These are phyloP conservation scores for Ictalurus furcatus DNA, from an alignment of 2,113 vertebrate genomes.

Conservation along the genomic window DNA sequence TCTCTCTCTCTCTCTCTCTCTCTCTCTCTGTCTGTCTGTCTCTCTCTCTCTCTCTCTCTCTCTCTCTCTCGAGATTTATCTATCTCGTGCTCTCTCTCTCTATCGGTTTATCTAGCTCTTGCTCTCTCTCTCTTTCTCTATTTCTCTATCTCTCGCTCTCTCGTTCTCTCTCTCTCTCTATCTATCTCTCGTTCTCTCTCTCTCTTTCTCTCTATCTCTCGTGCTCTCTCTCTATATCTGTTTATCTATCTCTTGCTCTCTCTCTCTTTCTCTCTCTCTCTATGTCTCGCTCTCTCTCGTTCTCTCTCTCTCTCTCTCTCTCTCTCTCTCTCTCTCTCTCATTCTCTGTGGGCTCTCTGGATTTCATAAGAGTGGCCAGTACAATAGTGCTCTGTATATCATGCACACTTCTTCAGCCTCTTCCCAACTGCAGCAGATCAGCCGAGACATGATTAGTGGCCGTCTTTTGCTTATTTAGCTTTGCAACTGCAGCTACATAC, in stretches of 20 bases:
- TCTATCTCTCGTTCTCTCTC: not conserved
- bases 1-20: not conserved
- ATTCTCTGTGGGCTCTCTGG: not conserved
- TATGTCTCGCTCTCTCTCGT: not conserved
- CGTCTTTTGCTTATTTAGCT: not conserved
- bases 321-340: not conserved
- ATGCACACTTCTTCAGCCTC: not conserved
- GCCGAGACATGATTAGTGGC: not conserved
- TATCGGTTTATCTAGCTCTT: not conserved
- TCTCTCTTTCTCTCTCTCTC: no score
- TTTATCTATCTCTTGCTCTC: not conserved
- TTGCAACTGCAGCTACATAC: not conserved
- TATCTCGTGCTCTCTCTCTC: not conserved
- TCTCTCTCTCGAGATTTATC: not conserved
- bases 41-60: not conserved
- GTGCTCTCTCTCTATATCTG: not conserved
- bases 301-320: not conserved
- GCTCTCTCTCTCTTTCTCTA: no score
- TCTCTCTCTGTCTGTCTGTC: not conserved
- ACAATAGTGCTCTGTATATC: not conserved
- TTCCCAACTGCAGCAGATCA: not conserved
- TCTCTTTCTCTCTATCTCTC: not conserved
- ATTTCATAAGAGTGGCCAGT: not conserved
- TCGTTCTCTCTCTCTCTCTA: not conserved
- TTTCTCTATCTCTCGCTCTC: no score